A percentile compares a stretch with the other conserved stretches of the same genome.
Conservation (phyloP, 2,888 invertebrate species). For the Drosophila crucigera region DNA sequence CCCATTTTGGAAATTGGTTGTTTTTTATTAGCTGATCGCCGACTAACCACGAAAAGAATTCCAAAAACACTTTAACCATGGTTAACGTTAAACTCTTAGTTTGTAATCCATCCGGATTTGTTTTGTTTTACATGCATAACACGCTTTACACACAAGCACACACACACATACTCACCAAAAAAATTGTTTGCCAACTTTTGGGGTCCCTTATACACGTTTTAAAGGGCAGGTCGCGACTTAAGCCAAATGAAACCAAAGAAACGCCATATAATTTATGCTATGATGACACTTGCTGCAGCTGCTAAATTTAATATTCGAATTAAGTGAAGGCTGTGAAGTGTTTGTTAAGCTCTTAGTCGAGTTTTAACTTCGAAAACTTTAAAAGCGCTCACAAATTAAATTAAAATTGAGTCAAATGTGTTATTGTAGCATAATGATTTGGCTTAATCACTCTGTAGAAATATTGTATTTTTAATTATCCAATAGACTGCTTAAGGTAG, state of each 20-base stretch:
- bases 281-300: background rate
- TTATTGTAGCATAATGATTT: background rate
- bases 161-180: background rate
- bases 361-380: background rate
- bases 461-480: background rate
- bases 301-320: background rate
- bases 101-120: slow-evolving; percentile 28
- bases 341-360: background rate
- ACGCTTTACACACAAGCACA: background rate
- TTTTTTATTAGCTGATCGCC: slow-evolving; percentile 21
- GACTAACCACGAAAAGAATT: slow-evolving; percentile 22
- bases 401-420: background rate
- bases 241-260: slow-evolving; percentile 27
- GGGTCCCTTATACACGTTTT: background rate
- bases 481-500: background rate
- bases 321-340: background rate
- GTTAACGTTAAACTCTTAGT: slow-evolving; percentile 31
- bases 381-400: background rate
- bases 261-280: background rate
- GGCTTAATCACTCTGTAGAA: background rate
- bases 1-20: slow-evolving; percentile 34
- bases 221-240: background rate
- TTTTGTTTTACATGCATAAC: background rate
- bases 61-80: slow-evolving; percentile 2
- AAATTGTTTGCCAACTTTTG: background rate